A percentile compares a stretch with the other conserved stretches of the same genome.
These are phyloP conservation scores for Chionomys nivalis DNA, from an alignment of 2,113 vertebrate species.

Conservation along the genomic window DNA sequence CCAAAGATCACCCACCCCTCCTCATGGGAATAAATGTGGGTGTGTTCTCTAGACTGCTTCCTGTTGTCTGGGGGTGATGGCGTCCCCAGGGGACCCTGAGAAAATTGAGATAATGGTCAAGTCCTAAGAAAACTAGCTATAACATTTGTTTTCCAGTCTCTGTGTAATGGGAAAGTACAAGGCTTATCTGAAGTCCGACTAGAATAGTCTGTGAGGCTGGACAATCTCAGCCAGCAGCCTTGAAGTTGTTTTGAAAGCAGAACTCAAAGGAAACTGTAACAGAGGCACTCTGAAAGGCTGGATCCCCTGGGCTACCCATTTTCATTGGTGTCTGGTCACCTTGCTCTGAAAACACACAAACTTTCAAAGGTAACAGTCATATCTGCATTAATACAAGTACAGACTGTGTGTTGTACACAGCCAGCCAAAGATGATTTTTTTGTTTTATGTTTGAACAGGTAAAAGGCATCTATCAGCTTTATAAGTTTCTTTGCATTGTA, in stretches of 20 bases:
- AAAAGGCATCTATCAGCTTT: too few species aligned
- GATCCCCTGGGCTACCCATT: too few species aligned
- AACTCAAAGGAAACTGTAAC: neutral
- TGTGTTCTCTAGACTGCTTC: neutral
- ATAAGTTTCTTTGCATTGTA: too few species aligned
- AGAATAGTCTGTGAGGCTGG: neutral
- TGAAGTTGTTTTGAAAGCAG: neutral
- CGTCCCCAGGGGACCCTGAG: neutral
- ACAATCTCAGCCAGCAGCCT: neutral
- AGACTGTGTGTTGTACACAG: too few species aligned
- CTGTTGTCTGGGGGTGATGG: neutral
- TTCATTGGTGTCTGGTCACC: too few species aligned
- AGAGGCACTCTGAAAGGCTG: neutral
- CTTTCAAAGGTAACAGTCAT: too few species aligned
- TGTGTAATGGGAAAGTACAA: neutral
- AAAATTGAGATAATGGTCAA: neutral
- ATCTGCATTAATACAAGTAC: too few species aligned
- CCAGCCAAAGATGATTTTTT: too few species aligned
- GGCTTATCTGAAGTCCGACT: neutral
- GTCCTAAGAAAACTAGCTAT: neutral
- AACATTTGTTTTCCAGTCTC: neutral
- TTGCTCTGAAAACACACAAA: too few species aligned
- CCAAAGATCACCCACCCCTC: neutral
- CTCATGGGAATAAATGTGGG: neutral
- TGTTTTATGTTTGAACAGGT: too few species aligned